Conservation (phyloP, 1,140 invertebrate genomes). For the Philopotamus ludificatus region DNA sequence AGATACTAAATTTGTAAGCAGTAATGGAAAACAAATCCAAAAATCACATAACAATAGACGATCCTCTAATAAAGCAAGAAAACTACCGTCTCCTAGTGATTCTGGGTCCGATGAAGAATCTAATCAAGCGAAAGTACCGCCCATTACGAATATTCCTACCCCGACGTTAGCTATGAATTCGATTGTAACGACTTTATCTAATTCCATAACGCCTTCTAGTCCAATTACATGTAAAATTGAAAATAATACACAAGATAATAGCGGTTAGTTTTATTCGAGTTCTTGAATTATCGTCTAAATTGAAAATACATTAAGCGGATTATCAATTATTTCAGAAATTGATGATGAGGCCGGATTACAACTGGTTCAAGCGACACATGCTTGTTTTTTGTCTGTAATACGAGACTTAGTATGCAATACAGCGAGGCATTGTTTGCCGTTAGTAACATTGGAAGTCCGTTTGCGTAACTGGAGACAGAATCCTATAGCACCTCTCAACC, state of each 20-base stretch:
- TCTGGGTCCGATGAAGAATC: constrained; percentile 17
- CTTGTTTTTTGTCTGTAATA: constrained; percentile 79
- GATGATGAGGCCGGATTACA: constrained; percentile 32
- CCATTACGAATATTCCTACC: neutral
- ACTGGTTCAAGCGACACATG: constrained; percentile 65
- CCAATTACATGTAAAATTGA: constrained; percentile 52
- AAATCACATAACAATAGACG: constrained; percentile 4
- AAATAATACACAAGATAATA: constrained; percentile 42
- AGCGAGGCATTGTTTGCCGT: constrained; percentile 75
- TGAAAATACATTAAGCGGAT: neutral
- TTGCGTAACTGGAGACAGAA: constrained; percentile 78
- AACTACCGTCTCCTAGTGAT: constrained; percentile 12
- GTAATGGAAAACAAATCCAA: neutral
- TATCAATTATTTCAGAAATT: constrained; percentile 6
- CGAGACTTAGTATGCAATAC: constrained; percentile 80
- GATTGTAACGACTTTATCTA: neutral
- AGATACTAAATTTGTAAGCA: neutral
- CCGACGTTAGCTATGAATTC: neutral
- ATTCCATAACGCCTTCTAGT: constrained; percentile 1
- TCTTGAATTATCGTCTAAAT: neutral
- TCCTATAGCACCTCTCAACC: constrained; percentile 77
- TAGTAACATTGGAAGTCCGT: constrained; percentile 71
- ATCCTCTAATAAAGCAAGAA: neutral
- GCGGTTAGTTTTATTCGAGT: constrained; percentile 19
- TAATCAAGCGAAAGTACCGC: neutral